Evolutionary conservation across 2,113 vertebrate species (phyloP), one percentile per base, ranked within the genome.

Genomic region (Microtus ochrogaster): DNA sequence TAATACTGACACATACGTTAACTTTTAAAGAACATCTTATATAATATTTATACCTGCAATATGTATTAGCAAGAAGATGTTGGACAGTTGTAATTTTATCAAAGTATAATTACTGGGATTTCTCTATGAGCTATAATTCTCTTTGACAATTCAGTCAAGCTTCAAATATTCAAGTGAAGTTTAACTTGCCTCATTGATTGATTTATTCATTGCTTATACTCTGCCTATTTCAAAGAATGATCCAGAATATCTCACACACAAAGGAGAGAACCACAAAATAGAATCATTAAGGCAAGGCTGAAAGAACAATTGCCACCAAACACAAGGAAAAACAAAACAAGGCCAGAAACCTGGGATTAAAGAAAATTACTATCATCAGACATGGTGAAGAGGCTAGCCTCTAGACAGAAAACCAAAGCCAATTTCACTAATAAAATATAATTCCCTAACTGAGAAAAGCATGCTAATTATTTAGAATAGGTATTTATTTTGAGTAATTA

Each of bases 71-170:
- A 95, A 92, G 89, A 92, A 78, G 94, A 95, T 91, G 39, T 92
- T 94, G 90, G 96, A 83, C 84, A 89, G 81, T 92, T 95, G 92
- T 83, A 89, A 94, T 92, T 97, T 90, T 91, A 91, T 94, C 84
- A 96, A 92, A 96, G 73, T 3, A 5, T 65, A 95, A 96, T 96
- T 95, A 90, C 33, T 41, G 79, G 66, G 63, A 90, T 86, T 95
- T 61, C 33, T 95, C 26, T 47, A 61, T n/a, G 82, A 95, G 72
- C 85, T 94, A 96, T 97, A 93, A 96, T 92, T 98, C 96, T 96
- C 97, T 94, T 79, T 96, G 97, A 97, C 95, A 97, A 96, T 97
- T 97, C 96, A 95, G 95, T 95, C 95, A 82, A 65, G 82, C 61
- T 92, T 96, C 89, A 95, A 96, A 92, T 93, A 93, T 96, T 97